Percentiles rank a stretch among this genome's conserved stretches.
Evolutionary conservation across 2,113 vertebrate species (phyloP).

Genomic region (Daphoenositta chrysoptera): DNA sequence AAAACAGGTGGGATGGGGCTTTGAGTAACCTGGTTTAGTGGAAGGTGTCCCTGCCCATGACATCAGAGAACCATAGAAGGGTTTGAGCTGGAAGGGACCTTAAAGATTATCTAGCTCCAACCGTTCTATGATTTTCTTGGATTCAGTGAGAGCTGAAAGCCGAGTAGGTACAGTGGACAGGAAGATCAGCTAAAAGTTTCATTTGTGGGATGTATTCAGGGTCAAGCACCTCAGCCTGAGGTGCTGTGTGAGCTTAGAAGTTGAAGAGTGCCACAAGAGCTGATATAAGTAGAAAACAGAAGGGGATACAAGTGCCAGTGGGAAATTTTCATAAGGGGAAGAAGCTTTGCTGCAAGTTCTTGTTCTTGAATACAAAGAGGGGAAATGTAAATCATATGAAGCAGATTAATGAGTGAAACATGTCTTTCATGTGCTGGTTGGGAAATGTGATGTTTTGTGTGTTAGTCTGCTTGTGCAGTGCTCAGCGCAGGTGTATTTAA

Average conservation of each 20-base stretch:
- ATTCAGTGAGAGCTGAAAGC: background rate
- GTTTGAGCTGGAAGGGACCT: background rate
- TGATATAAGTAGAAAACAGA: too few species aligned
- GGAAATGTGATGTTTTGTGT: background rate
- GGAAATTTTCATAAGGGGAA: background rate
- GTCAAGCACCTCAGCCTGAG: background rate
- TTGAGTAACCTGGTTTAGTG: background rate
- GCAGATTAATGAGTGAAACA: background rate
- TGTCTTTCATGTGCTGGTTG: background rate
- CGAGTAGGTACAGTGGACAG: background rate
- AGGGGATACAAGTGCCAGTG: rapidly evolving
- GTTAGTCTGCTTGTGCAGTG: background rate
- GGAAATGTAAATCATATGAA: background rate
- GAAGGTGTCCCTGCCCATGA: background rate
- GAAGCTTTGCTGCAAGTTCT: background rate
- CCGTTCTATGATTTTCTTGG: background rate
- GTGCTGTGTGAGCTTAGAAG: background rate
- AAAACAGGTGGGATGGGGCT: background rate
- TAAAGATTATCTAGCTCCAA: background rate
- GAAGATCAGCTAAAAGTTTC: background rate
- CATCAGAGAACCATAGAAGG: background rate
- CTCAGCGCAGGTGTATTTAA: background rate
- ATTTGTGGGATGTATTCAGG: background rate
- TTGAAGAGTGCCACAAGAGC: background rate
- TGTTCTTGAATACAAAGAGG: background rate